A percentile compares a stretch with the other conserved stretches of the same genome.
Evolutionary conservation across 2,113 vertebrate species (phyloP).

Genomic region (Dissostichus mawsoni): DNA sequence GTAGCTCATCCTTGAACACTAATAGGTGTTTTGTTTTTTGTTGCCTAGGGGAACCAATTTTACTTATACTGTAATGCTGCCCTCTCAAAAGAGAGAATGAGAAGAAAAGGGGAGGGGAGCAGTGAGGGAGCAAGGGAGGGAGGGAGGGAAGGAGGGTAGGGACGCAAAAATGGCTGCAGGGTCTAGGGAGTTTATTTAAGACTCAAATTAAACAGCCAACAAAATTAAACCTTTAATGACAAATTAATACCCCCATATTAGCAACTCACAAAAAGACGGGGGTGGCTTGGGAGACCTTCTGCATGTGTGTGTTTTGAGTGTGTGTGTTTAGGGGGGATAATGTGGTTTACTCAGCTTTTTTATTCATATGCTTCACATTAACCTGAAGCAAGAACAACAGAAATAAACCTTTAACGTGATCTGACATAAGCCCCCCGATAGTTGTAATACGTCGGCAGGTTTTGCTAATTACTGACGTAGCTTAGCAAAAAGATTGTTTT

Average conservation of each 20-base stretch:
- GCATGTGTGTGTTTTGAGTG: background rate
- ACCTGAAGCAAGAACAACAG: background rate
- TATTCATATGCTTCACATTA: slow-evolving; percentile 8
- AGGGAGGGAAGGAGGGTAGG: slow-evolving; percentile 77
- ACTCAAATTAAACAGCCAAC: slow-evolving; percentile 91
- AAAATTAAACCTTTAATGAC: slow-evolving; percentile 91
- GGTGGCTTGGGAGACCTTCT: background rate
- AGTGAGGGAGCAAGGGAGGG: slow-evolving; percentile 25
- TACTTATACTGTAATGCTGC: slow-evolving; percentile 72
- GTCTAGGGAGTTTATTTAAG: slow-evolving; percentile 89
- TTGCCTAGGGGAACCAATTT: slow-evolving; percentile 87
- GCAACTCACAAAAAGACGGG: slow-evolving; percentile 81
- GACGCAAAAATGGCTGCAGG: slow-evolving; percentile 85
- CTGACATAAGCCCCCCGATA: too few species aligned
- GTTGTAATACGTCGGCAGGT: too few species aligned
- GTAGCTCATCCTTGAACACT: slow-evolving; percentile 72
- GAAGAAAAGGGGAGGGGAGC: slow-evolving; percentile 70
- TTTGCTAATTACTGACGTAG: too few species aligned
- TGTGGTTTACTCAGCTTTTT: slow-evolving; percentile 9
- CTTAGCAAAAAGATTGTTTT: too few species aligned
- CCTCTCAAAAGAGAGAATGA: slow-evolving; percentile 77
- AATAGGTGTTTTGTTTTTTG: slow-evolving; percentile 82
- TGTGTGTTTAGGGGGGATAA: slow-evolving; percentile 13
- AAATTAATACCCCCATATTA: slow-evolving; percentile 88
- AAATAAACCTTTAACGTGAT: background rate